phyloP scores from a whole-genome alignment of 2,797 vertebrate genomes.

The Hyperoplus immaculatus region DNA sequence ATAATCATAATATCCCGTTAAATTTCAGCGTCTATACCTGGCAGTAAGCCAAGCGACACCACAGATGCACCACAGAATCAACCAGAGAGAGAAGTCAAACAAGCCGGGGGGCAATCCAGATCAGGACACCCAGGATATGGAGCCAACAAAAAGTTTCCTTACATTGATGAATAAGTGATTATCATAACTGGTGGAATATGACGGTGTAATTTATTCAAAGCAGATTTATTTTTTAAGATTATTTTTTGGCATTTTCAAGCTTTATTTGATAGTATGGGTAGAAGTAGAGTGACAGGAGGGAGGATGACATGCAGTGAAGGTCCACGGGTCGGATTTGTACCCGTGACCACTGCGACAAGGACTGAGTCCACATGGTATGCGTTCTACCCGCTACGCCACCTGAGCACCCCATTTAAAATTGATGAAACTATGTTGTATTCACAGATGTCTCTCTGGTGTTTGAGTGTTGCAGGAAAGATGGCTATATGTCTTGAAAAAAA shows the following conservation, averaged over 20 bases:
- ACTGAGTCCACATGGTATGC: too few relatives aligned
- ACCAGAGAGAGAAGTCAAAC: conserved; percentile 63
- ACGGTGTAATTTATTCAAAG: too few relatives aligned
- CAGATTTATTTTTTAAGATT: too few relatives aligned
- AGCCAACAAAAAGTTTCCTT: conserved; percentile 75
- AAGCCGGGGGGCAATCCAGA: conserved; percentile 26
- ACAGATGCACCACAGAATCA: conserved; percentile 49
- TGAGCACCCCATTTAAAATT: too few relatives aligned
- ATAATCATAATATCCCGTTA: conserved; percentile 3
- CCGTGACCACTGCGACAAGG: too few relatives aligned
- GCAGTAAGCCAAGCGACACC: conserved; percentile 29
- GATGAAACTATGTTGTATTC: not conserved
- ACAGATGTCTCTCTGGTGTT: not conserved
- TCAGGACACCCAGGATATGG: conserved; percentile 61
- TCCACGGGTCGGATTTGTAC: too few relatives aligned
- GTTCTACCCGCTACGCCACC: too few relatives aligned
- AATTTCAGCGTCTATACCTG: conserved; percentile 66
- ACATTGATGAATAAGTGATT: conserved; percentile 76
- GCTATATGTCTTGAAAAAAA: not conserved
- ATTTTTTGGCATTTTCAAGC: too few relatives aligned
- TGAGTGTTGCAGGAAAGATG: not conserved
- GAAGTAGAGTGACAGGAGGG: too few relatives aligned
- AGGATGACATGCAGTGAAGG: too few relatives aligned
- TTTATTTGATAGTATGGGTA: too few relatives aligned
- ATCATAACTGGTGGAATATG: not conserved